Evolutionary conservation across 2,888 invertebrate species (phyloP).

Genomic region (Deilephila elpenor): DNA sequence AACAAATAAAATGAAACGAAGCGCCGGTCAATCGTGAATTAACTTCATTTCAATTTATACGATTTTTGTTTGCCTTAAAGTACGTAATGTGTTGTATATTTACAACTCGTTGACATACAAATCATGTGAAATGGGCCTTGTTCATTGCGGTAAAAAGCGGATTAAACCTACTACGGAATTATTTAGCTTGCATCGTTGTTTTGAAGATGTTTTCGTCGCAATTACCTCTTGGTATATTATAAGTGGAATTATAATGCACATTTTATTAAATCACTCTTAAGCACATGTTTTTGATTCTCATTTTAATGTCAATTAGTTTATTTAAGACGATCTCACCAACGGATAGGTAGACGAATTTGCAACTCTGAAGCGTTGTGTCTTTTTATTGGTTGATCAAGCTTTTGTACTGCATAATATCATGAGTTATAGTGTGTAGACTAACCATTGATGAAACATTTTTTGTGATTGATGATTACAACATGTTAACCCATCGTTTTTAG

Average conservation of each 20-base stretch:
- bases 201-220: not conserved
- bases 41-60: conserved; percentile 26
- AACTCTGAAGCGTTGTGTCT: no score
- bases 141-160: not conserved
- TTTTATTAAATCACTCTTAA: no score
- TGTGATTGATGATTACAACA: no score
- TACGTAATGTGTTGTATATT: conserved; percentile 25
- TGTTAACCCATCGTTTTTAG: no score
- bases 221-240: no score
- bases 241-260: no score
- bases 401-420: no score
- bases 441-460: no score
- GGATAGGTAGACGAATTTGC: no score
- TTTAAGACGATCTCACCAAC: not conserved
- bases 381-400: no score
- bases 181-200: not conserved
- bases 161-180: not conserved
- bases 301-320: not conserved
- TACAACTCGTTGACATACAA: conserved; percentile 24
- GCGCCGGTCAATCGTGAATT: conserved; percentile 22
- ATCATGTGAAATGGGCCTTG: not conserved
- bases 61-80: conserved; percentile 24
- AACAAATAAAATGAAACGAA: conserved; percentile 41
- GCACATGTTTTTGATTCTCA: no score
- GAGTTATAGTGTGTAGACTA: no score